Evolutionary conservation across 2,113 vertebrate genomes (phyloP).

Genomic region (Microtus richardsoni): DNA sequence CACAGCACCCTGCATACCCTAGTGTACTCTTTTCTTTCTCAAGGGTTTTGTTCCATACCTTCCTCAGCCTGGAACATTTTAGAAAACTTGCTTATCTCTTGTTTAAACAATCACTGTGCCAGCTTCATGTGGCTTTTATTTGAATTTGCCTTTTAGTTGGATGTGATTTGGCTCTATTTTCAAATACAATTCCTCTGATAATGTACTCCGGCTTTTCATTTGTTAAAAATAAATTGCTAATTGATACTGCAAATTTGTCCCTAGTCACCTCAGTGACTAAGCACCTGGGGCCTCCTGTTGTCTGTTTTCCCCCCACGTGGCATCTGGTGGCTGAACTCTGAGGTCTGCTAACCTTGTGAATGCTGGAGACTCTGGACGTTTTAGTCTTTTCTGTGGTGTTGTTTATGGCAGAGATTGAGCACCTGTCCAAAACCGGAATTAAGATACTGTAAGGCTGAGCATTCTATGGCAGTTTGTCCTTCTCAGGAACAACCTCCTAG

Average conservation of each 20-base stretch:
- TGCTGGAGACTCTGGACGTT: not conserved
- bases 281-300: not conserved
- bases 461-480: not conserved
- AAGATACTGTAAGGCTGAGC: not conserved
- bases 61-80: not conserved
- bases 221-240: not conserved
- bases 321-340: not conserved
- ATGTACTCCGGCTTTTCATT: not conserved
- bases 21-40: not conserved
- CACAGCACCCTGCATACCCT: not conserved
- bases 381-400: not conserved
- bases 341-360: not conserved
- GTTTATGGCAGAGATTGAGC: not conserved
- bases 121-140: not conserved
- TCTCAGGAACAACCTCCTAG: not conserved
- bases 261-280: not conserved
- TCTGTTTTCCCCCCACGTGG: not conserved
- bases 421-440: not conserved
- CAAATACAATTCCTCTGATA: conserved; percentile 12
- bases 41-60: not conserved
- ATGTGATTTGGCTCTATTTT: not conserved
- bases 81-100: not conserved
- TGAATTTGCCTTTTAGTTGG: not conserved
- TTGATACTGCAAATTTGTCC: not conserved
- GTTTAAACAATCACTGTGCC: not conserved